Percentiles rank a stretch among this genome's conserved stretches.
Conservation (phyloP, 23 tunicate species). For the Trididemnum clinides region DNA sequence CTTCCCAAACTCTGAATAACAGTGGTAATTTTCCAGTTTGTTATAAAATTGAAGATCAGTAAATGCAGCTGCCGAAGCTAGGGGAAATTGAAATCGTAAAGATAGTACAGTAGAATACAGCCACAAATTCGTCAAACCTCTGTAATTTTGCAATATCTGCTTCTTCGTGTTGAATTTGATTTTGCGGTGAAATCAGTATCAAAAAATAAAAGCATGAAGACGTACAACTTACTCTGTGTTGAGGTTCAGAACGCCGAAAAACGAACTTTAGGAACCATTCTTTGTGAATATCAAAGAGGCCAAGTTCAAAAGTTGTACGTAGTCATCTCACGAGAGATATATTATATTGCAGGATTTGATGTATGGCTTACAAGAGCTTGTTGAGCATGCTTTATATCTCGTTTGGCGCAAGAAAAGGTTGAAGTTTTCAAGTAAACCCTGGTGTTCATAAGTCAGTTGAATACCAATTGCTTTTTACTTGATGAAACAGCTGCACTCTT, state of each 20-base stretch:
- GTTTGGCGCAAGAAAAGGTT: too few relatives aligned
- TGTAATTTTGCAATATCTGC: not conserved
- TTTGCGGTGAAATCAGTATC: not conserved
- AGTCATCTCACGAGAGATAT: too few relatives aligned
- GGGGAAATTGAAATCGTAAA: not conserved
- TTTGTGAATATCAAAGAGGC: not conserved
- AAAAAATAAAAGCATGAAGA: not conserved
- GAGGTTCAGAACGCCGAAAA: not conserved
- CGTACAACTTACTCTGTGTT: not conserved
- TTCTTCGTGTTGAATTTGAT: not conserved
- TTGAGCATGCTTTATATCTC: too few relatives aligned
- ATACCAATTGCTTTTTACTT: too few relatives aligned
- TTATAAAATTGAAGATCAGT: not conserved
- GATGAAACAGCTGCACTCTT: too few relatives aligned
- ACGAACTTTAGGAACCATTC: not conserved
- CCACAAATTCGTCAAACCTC: not conserved
- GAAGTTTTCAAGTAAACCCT: too few relatives aligned
- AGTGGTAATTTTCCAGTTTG: not conserved
- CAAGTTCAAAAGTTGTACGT: too few relatives aligned
- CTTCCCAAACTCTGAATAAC: not conserved
- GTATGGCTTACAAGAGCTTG: too few relatives aligned
- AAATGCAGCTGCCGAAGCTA: not conserved
- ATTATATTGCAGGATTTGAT: too few relatives aligned
- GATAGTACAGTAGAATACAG: not conserved
- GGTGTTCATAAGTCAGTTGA: too few relatives aligned